phyloP scores from a whole-genome alignment of 2,888 invertebrate species.

The Escarpia spicata region DNA sequence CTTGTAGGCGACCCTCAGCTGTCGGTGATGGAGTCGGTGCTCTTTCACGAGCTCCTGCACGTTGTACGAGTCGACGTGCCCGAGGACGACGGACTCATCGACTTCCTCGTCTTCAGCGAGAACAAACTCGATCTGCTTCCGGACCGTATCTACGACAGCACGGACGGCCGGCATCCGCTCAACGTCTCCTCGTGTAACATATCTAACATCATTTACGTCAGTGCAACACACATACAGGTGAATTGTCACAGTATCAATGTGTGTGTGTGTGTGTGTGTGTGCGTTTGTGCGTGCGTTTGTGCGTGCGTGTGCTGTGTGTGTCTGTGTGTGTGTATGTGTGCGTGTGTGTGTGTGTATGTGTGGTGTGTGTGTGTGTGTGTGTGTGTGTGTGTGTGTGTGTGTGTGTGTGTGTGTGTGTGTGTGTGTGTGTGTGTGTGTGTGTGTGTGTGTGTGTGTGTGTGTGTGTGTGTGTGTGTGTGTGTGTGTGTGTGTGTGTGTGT shows the following conservation, averaged over 20 bases:
- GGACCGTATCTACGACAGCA: slow-evolving; percentile 42
- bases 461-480: neutral
- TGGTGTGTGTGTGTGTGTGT: neutral
- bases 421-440: neutral
- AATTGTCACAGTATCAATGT: neutral
- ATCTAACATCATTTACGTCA: neutral
- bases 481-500: slow-evolving; percentile 1
- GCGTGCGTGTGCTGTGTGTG: neutral
- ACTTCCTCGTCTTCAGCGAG: slow-evolving; percentile 46
- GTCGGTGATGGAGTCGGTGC: slow-evolving; percentile 44
- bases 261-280: too few relatives aligned
- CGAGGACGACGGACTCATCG: slow-evolving; percentile 40
- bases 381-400: neutral
- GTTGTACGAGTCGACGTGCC: slow-evolving; percentile 41
- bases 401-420: neutral
- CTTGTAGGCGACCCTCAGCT: slow-evolving; percentile 43
- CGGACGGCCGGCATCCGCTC: slow-evolving; percentile 27
- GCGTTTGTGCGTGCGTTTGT: neutral
- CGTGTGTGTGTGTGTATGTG: neutral
- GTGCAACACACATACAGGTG: neutral
- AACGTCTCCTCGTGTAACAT: slow-evolving; percentile 29
- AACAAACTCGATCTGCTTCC: slow-evolving; percentile 41
- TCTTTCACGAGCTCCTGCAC: slow-evolving; percentile 45
- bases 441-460: neutral
- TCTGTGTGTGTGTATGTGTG: neutral